A percentile compares a stretch with the other conserved stretches of the same genome.
phyloP scores from a whole-genome alignment of 2,888 invertebrate genomes.

The Thereva unica region DNA sequence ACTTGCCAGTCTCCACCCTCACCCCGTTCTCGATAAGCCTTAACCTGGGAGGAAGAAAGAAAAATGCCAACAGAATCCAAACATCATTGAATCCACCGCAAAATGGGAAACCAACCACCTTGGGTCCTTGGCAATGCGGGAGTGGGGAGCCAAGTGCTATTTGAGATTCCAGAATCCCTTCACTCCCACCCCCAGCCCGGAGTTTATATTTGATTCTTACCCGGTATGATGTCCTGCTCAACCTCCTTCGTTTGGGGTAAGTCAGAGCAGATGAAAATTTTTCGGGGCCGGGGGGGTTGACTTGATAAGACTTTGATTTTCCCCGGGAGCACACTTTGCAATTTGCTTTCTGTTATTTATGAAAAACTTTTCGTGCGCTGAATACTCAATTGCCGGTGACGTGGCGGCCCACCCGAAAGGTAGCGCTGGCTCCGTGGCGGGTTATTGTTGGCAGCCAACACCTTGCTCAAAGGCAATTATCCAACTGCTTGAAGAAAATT shows the following conservation, averaged over 20 bases:
- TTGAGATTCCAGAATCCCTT: conserved; percentile 13
- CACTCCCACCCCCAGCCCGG: background rate
- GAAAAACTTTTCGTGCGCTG: conserved; percentile 36
- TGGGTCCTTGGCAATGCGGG: too few species aligned
- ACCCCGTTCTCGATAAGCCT: background rate
- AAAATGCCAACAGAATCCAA: conserved; percentile 18
- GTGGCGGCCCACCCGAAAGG: background rate
- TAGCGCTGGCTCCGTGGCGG: background rate
- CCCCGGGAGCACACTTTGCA: conserved; percentile 36
- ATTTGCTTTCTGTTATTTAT: conserved; percentile 36
- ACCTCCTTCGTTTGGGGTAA: conserved; percentile 15
- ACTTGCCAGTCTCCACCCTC: background rate
- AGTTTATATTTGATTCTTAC: background rate
- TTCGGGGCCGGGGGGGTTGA: background rate
- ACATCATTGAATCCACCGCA: conserved; percentile 30
- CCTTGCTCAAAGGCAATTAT: conserved; percentile 34
- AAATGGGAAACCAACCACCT: conserved; percentile 14
- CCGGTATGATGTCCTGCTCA: conserved; percentile 16
- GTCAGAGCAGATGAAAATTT: conserved; percentile 26
- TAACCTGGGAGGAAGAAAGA: background rate
- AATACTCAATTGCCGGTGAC: conserved; percentile 30
- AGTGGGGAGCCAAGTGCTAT: conserved; percentile 12
- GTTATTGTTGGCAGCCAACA: conserved; percentile 30
- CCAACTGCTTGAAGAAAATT: conserved; percentile 33
- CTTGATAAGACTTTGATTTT: conserved; percentile 36